Percentiles rank a stretch among this genome's conserved stretches.
Conservation (phyloP, 2,888 invertebrate species). For the Lasioglossum marginatum region DNA sequence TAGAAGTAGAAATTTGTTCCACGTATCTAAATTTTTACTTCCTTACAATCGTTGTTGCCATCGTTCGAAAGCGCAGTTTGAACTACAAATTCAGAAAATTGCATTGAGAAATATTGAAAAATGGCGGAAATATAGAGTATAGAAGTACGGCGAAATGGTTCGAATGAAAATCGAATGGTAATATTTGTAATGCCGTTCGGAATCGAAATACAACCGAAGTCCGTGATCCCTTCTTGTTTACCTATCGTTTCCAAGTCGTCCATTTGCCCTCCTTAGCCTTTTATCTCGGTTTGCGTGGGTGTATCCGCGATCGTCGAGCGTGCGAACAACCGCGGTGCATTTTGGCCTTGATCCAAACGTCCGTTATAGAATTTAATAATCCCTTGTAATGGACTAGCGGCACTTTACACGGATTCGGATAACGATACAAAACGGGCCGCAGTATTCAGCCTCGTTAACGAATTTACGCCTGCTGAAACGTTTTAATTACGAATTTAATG, state of each 20-base stretch:
- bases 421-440: constrained; percentile 41
- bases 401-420: constrained; percentile 54
- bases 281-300: constrained; percentile 26
- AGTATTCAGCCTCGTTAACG: constrained; percentile 39
- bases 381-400: constrained; percentile 59
- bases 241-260: constrained; percentile 20
- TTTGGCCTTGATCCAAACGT: constrained; percentile 65
- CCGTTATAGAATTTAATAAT: constrained; percentile 70
- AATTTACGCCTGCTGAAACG: constrained; percentile 40
- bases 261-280: constrained; percentile 32
- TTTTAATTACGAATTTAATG: constrained; percentile 17
- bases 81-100: neutral
- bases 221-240: constrained; percentile 40
- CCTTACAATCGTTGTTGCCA: neutral
- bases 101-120: neutral
- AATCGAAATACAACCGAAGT: constrained; percentile 15
- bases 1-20: neutral
- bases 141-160: neutral
- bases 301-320: constrained; percentile 6
- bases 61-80: neutral
- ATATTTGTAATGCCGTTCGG: neutral
- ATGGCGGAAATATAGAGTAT: neutral
- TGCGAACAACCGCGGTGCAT: constrained; percentile 40
- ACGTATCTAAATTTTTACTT: neutral
- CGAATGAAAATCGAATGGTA: neutral